A percentile compares a stretch with the other conserved stretches of the same genome.
Evolutionary conservation across 2,797 vertebrate species (phyloP).

Genomic region (Poecilia picta): DNA sequence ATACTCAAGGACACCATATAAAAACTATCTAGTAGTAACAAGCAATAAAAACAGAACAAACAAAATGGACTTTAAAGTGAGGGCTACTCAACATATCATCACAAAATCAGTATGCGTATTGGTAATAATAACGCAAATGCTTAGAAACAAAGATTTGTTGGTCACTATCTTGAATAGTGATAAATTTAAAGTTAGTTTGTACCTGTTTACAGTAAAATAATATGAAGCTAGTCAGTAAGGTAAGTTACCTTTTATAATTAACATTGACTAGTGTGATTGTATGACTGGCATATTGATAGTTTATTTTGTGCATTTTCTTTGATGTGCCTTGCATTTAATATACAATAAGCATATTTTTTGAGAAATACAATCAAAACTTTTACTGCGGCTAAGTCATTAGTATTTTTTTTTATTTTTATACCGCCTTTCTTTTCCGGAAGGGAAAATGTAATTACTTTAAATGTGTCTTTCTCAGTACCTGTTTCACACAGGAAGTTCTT

Average conservation of each 20-base stretch:
- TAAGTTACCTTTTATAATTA: background rate
- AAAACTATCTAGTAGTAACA: too few species aligned
- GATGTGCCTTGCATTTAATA: background rate
- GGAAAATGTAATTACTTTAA: background rate
- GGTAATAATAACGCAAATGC: background rate
- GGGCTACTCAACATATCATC: background rate
- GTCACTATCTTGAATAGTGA: background rate
- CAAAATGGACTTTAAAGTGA: background rate
- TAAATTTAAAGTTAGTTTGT: background rate
- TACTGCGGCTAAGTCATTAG: background rate
- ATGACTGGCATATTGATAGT: background rate
- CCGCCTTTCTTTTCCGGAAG: background rate
- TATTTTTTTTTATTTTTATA: background rate
- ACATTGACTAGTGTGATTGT: background rate
- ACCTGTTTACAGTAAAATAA: background rate
- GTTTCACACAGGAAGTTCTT: background rate
- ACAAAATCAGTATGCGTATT: background rate
- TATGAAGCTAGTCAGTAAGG: background rate
- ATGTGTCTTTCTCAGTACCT: background rate
- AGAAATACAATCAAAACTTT: background rate
- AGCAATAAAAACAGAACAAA: too few species aligned
- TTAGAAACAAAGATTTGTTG: background rate
- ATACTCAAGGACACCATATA: too few species aligned
- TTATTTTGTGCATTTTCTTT: background rate
- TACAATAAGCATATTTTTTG: background rate